A percentile compares a stretch with the other conserved stretches of the same genome.
phyloP scores from a whole-genome alignment of 2,797 vertebrate genomes.

The Clarias platycephalus region DNA sequence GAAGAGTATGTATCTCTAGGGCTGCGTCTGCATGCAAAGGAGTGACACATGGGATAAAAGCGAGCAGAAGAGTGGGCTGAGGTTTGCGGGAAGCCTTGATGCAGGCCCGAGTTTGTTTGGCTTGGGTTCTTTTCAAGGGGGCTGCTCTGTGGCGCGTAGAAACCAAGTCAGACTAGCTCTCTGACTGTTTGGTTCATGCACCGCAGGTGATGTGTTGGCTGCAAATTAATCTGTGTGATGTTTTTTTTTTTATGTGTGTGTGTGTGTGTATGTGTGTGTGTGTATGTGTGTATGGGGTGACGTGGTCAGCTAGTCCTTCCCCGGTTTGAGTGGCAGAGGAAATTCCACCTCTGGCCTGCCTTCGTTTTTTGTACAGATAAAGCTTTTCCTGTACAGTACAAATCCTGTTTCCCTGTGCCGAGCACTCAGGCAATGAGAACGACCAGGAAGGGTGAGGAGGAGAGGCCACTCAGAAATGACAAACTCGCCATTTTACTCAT shows the following conservation, averaged over 20 bases:
- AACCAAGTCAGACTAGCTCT: constrained; percentile 59
- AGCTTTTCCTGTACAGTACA: constrained; percentile 98
- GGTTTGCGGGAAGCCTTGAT: constrained; percentile 77
- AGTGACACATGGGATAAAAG: constrained; percentile 60
- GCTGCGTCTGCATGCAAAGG: constrained; percentile 46
- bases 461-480: constrained; percentile 62
- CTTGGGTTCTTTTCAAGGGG: constrained; percentile 71
- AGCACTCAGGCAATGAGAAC: constrained; percentile 82
- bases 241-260: neutral
- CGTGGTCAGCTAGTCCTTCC: constrained; percentile 78
- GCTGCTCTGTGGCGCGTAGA: constrained; percentile 59
- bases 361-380: constrained; percentile 95
- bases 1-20: constrained; percentile 28
- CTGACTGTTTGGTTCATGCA: constrained; percentile 69
- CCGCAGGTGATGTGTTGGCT: constrained; percentile 81
- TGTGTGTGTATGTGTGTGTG: constrained; percentile 6
- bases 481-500: constrained; percentile 63
- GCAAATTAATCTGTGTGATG: constrained; percentile 11
- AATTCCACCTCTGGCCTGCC: constrained; percentile 95
- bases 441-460: constrained; percentile 85
- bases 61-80: constrained; percentile 74
- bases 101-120: constrained; percentile 76
- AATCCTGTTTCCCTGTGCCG: constrained; percentile 92
- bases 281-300: constrained; percentile 61
- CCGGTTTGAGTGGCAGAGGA: constrained; percentile 86